These are phyloP conservation scores for Hemiscyllium ocellatum DNA, from an alignment of 2,113 vertebrate species.

Conservation along the genomic window DNA sequence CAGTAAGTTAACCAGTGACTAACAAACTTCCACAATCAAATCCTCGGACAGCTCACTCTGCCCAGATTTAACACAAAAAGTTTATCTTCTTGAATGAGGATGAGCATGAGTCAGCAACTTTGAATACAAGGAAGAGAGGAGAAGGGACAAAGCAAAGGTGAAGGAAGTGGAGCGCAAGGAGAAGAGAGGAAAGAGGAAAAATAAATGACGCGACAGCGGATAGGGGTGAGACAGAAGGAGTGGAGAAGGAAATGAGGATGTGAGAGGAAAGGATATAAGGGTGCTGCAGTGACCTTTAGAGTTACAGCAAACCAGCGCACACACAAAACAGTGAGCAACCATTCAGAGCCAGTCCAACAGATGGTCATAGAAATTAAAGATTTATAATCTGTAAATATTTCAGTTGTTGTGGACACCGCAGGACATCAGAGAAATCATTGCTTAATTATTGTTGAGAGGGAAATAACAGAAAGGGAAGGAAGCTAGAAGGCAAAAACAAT, in stretches of 20 bases:
- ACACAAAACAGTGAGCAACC: not conserved
- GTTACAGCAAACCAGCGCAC: not conserved
- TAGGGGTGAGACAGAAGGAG: not conserved
- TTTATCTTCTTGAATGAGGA: not conserved
- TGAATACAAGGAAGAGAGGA: not conserved
- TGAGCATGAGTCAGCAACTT: not conserved
- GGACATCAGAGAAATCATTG: not conserved
- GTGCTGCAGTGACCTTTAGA: not conserved
- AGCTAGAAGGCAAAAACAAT: not conserved
- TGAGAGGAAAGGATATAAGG: not conserved
- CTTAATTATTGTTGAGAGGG: not conserved
- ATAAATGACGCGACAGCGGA: not conserved
- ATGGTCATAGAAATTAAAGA: constrained; percentile 36
- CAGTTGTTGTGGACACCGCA: constrained; percentile 22
- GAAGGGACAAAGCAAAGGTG: not conserved
- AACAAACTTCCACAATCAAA: not conserved
- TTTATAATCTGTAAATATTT: constrained; percentile 36
- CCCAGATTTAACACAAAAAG: not conserved
- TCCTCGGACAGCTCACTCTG: not conserved
- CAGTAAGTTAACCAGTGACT: too few relatives aligned
- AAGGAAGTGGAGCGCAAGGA: not conserved
- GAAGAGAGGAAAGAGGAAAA: not conserved
- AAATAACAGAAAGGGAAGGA: not conserved
- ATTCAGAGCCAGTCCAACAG: not conserved
- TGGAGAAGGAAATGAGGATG: not conserved